Evolutionary conservation across 2,113 vertebrate species (phyloP).

Genomic region (Telmatochromis sp.): DNA sequence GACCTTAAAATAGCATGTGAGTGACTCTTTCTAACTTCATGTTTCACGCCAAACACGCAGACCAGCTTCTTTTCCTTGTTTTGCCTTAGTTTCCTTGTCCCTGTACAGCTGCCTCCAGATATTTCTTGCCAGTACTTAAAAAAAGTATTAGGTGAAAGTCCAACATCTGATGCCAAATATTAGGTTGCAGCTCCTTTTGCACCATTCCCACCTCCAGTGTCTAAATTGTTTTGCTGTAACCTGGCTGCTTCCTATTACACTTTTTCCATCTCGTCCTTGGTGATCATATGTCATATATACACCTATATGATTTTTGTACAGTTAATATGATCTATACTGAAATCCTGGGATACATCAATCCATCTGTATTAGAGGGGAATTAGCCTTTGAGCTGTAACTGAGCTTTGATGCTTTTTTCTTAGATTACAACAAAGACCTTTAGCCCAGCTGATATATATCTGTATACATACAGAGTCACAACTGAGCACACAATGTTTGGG

Average conservation of each 20-base stretch:
- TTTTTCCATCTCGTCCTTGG: not conserved
- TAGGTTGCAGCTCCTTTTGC: not conserved
- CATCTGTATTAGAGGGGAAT: not conserved
- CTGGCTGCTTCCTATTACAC: not conserved
- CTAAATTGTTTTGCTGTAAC: not conserved
- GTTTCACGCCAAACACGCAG: not conserved
- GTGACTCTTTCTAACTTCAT: not conserved
- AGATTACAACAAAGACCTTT: not conserved
- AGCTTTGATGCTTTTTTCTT: not conserved
- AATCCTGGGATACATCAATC: not conserved
- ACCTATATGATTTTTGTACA: not conserved
- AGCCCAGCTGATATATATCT: not conserved
- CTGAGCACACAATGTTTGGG: not conserved
- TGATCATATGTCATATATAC: not conserved
- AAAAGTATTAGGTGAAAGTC: not conserved
- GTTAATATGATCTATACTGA: not conserved
- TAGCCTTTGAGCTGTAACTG: not conserved
- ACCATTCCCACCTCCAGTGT: not conserved
- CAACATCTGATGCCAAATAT: not conserved
- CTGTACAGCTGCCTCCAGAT: not conserved
- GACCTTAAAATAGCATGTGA: not conserved
- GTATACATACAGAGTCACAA: not conserved
- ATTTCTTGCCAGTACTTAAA: not conserved
- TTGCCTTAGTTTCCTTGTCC: not conserved
- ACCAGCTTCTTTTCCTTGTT: not conserved